Conservation (phyloP, 2,797 vertebrate genomes). For the Sebastiscus tertius region DNA sequence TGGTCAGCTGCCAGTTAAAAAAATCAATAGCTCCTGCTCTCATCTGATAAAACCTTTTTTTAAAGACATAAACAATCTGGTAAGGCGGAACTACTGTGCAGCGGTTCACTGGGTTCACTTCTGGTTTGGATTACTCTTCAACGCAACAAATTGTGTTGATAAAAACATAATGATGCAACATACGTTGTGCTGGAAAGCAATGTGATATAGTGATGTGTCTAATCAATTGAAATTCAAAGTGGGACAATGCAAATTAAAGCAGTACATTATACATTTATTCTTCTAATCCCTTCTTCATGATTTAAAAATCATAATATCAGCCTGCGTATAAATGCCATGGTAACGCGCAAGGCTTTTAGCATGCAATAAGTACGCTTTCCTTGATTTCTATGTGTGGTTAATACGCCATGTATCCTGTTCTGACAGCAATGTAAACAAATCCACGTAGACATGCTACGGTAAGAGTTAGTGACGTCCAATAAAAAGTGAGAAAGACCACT, state of each 20-base stretch:
- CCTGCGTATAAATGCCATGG: no score
- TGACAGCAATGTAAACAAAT: no score
- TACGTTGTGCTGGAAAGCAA: background rate
- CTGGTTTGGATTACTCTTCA: background rate
- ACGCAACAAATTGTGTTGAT: background rate
- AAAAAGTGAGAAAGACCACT: no score
- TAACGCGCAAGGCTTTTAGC: no score
- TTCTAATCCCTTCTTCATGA: background rate
- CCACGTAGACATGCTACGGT: no score
- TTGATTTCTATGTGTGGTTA: no score
- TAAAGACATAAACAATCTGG: slow-evolving; percentile 4
- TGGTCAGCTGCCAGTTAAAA: slow-evolving; percentile 18
- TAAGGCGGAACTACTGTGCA: background rate
- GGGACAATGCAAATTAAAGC: background rate
- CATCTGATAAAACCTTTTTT: slow-evolving; percentile 3
- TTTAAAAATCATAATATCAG: background rate
- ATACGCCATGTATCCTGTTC: no score
- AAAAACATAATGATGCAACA: background rate
- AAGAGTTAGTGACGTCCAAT: no score
- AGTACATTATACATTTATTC: background rate
- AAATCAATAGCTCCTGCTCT: slow-evolving; percentile 32
- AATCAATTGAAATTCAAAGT: background rate
- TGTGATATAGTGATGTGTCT: background rate
- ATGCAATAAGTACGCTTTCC: no score
- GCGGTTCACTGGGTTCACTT: background rate